Conservation (phyloP, 2,888 invertebrate genomes). For the Nysson spinosus region DNA sequence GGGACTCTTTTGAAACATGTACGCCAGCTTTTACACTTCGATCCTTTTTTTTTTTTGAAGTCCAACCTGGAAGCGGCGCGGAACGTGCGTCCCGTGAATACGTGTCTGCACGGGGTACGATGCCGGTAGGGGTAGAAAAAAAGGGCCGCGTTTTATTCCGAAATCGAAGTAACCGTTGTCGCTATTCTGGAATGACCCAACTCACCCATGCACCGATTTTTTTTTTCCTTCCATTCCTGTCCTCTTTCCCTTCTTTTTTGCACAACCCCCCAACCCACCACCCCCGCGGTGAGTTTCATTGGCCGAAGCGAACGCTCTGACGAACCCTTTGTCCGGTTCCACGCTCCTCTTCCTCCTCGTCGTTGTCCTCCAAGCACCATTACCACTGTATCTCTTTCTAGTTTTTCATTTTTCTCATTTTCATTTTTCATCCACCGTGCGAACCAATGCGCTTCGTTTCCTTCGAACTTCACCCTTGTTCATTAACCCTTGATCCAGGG, state of each 20-base stretch:
- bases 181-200: slow-evolving; percentile 41
- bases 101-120: slow-evolving; percentile 19
- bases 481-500: too few species aligned
- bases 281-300: slow-evolving; percentile 28
- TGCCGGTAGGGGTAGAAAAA: slow-evolving; percentile 16
- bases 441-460: too few species aligned
- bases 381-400: slow-evolving; percentile 2
- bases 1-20: slow-evolving; percentile 46
- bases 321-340: slow-evolving; percentile 44
- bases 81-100: slow-evolving; percentile 44
- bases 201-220: background rate
- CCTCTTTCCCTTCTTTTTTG: background rate
- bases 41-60: slow-evolving; percentile 39
- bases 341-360: too few species aligned
- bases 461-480: too few species aligned
- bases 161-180: slow-evolving; percentile 56
- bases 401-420: too few species aligned
- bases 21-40: slow-evolving; percentile 46
- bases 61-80: slow-evolving; percentile 6
- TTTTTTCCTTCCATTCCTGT: background rate
- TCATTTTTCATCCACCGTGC: too few species aligned
- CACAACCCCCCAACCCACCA: too few species aligned
- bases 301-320: slow-evolving; percentile 24
- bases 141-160: slow-evolving; percentile 38
- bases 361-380: slow-evolving; percentile 30